Percentiles rank a stretch among this genome's conserved stretches.
Evolutionary conservation across 2,888 invertebrate genomes (phyloP).

Genomic region (Leptopterna dolabrata): DNA sequence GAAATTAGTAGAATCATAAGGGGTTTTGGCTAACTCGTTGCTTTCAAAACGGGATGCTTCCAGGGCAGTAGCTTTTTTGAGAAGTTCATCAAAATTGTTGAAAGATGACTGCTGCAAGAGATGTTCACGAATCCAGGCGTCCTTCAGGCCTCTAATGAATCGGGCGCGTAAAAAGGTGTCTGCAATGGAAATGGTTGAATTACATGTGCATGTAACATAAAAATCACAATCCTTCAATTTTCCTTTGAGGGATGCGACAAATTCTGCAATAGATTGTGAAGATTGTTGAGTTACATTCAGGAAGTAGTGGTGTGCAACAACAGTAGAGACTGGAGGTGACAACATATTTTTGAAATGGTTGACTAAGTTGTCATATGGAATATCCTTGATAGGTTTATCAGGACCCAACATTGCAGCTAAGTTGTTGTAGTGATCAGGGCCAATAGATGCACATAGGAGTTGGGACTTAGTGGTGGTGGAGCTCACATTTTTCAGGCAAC

Average conservation of each 20-base stretch:
- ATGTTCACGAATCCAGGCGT: constrained; percentile 32
- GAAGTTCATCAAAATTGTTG: background rate
- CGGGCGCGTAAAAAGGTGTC: constrained; percentile 31
- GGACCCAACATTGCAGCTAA: constrained; percentile 44
- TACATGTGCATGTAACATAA: background rate
- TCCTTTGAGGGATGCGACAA: too few species aligned
- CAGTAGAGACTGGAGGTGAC: background rate
- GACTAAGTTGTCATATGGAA: background rate
- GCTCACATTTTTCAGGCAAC: constrained; percentile 47
- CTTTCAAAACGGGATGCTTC: background rate
- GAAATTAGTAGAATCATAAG: background rate
- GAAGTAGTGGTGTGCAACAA: constrained; percentile 38
- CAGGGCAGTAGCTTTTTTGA: too few species aligned
- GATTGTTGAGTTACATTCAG: constrained; percentile 18
- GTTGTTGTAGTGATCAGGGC: constrained; percentile 49
- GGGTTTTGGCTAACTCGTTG: background rate
- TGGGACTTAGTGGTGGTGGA: constrained; percentile 41
- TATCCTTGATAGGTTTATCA: constrained; percentile 29
- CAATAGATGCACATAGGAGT: constrained; percentile 46
- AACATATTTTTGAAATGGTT: constrained; percentile 22
- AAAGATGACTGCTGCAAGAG: background rate
- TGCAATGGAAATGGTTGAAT: background rate
- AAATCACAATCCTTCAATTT: too few species aligned
- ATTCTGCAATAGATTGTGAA: constrained; percentile 18
- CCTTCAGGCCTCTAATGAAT: constrained; percentile 20